Evolutionary conservation across 2,797 vertebrate species (phyloP).

Genomic region (Myotis daubentonii): DNA sequence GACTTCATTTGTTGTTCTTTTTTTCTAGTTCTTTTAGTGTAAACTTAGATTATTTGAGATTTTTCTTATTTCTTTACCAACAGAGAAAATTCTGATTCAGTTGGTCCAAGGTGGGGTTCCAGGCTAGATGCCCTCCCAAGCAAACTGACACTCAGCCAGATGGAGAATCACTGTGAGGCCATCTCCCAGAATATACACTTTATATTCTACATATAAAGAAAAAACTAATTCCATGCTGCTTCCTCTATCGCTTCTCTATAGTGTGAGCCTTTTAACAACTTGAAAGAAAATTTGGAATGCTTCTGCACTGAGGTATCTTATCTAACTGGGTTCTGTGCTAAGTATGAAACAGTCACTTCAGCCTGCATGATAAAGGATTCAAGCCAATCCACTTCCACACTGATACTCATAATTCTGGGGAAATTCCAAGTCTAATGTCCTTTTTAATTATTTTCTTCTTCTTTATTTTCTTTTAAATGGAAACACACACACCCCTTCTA

Average conservation of each 20-base stretch:
- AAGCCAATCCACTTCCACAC: background rate
- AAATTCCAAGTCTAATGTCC: conserved; percentile 14
- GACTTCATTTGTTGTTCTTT: background rate
- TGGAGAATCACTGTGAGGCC: background rate
- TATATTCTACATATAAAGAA: background rate
- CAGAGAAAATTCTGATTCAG: background rate
- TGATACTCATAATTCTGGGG: background rate
- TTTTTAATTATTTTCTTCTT: background rate
- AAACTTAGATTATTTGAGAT: background rate
- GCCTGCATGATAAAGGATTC: background rate
- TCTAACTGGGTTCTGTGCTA: background rate
- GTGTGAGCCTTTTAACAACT: background rate
- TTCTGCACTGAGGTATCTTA: background rate
- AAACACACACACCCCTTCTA: background rate
- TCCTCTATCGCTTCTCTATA: background rate
- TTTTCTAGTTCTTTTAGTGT: background rate
- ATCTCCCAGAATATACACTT: background rate
- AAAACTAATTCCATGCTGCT: background rate
- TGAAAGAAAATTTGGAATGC: background rate
- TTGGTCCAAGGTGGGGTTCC: background rate
- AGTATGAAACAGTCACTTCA: background rate
- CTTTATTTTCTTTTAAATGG: background rate
- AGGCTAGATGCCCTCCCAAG: background rate
- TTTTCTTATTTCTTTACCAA: background rate
- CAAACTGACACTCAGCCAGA: background rate